These are phyloP conservation scores for Sander vitreus DNA, from an alignment of 2,113 vertebrate species.

Conservation along the genomic window DNA sequence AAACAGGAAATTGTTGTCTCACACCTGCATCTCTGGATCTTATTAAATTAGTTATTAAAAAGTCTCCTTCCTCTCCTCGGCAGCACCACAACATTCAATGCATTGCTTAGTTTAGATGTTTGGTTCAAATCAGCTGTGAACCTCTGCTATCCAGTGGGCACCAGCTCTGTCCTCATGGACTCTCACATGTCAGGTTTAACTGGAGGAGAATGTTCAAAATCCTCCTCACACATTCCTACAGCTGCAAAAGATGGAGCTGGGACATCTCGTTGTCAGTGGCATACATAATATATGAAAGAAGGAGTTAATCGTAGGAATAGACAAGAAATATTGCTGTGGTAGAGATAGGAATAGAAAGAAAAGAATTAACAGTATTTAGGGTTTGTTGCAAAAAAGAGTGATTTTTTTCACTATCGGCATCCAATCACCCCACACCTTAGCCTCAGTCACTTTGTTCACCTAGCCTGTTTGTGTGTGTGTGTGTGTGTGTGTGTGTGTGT, in stretches of 20 bases:
- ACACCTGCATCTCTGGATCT: constrained; percentile 8
- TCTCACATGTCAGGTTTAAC: constrained; percentile 2
- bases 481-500: constrained; percentile 6
- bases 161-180: constrained; percentile 12
- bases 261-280: not conserved
- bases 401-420: constrained; percentile 3
- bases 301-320: not conserved
- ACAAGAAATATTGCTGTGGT: not conserved
- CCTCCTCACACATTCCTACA: constrained; percentile 48
- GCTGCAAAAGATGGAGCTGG: constrained; percentile 23
- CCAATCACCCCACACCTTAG: constrained; percentile 22
- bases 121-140: constrained; percentile 3
- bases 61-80: not conserved
- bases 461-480: not conserved
- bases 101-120: constrained; percentile 1
- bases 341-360: not conserved
- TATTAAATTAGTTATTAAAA: constrained; percentile 1
- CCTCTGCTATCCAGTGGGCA: constrained; percentile 1
- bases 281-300: not conserved
- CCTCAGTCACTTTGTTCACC: not conserved
- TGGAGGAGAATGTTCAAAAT: not conserved
- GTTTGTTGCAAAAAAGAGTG: not conserved
- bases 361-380: not conserved
- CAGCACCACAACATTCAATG: not conserved
- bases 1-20: not conserved